Conservation (phyloP, 2,888 invertebrate species). For the Lepeophtheirus nordmannii region DNA sequence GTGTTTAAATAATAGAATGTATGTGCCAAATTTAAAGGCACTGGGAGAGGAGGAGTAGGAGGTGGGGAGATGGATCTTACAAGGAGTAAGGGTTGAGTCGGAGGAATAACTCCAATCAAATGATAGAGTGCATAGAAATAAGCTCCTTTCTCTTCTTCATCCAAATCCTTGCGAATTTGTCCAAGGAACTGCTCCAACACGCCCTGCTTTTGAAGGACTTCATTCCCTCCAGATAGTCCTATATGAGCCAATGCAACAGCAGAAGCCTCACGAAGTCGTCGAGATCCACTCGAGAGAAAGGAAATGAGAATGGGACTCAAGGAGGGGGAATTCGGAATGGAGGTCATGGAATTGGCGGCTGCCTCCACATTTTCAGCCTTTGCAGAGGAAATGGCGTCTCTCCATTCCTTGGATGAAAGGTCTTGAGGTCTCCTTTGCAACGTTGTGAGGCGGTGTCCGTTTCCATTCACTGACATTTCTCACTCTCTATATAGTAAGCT, state of each 20-base stretch:
- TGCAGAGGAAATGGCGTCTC: background rate
- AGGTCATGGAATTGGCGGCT: background rate
- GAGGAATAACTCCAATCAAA: background rate
- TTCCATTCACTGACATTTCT: no score
- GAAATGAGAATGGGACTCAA: constrained; percentile 10
- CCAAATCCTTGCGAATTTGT: background rate
- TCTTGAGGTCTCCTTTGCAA: no score
- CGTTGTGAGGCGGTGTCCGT: no score
- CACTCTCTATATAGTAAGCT: no score
- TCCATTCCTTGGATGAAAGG: background rate
- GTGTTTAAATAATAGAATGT: no score
- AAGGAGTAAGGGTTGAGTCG: background rate
- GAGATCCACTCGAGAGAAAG: constrained; percentile 2
- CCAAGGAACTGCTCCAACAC: background rate
- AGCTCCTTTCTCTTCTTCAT: constrained; percentile 4
- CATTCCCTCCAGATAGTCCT: background rate
- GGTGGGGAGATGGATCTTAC: background rate
- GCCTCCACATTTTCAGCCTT: background rate
- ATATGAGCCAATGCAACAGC: constrained; percentile 8
- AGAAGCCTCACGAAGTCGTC: constrained; percentile 5
- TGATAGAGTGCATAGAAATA: constrained; percentile 18
- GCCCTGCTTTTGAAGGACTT: constrained; percentile 11
- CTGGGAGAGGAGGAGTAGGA: no score
- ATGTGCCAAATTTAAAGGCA: no score
- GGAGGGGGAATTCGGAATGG: background rate